A percentile compares a stretch with the other conserved stretches of the same genome.
phyloP scores from a whole-genome alignment of 2,888 invertebrate species.

The Psococerastis gibbosa region DNA sequence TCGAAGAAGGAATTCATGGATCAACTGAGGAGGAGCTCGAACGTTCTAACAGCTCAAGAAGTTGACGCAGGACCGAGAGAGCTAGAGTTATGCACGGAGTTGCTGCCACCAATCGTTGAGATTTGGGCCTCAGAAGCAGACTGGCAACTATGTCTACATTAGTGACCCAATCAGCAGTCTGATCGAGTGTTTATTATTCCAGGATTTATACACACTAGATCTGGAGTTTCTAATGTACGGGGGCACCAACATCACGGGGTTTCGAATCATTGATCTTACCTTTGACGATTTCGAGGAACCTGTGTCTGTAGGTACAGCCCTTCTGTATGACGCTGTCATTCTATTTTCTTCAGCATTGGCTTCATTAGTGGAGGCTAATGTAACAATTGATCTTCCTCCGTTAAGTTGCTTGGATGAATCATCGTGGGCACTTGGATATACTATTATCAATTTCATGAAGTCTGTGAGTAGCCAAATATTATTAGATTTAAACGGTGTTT shows the following conservation, averaged over 20 bases:
- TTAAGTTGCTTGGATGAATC: slow-evolving; percentile 23
- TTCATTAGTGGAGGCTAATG: slow-evolving; percentile 22
- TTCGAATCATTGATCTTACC: slow-evolving; percentile 28
- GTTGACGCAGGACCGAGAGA: no score
- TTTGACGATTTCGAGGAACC: slow-evolving; percentile 6
- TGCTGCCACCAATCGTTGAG: no score
- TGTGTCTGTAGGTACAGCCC: slow-evolving; percentile 30
- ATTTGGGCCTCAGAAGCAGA: no score
- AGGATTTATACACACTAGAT: slow-evolving; percentile 33
- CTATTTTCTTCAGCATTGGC: slow-evolving; percentile 31
- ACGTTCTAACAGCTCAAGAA: no score
- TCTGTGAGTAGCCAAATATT: slow-evolving; percentile 41
- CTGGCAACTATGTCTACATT: no score
- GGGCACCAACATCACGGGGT: slow-evolving; percentile 34
- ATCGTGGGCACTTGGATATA: slow-evolving; percentile 67
- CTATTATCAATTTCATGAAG: slow-evolving; percentile 65
- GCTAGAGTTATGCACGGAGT: no score
- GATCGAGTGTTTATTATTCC: no score
- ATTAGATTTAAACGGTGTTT: no score
- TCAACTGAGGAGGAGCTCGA: no score
- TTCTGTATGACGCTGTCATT: slow-evolving; percentile 34
- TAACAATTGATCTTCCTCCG: slow-evolving; percentile 19
- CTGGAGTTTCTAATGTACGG: slow-evolving; percentile 31
- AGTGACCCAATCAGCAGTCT: no score
- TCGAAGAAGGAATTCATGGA: no score